These are phyloP conservation scores for Nothoprocta pentlandii DNA, from an alignment of 2,113 vertebrate genomes.

Conservation along the genomic window DNA sequence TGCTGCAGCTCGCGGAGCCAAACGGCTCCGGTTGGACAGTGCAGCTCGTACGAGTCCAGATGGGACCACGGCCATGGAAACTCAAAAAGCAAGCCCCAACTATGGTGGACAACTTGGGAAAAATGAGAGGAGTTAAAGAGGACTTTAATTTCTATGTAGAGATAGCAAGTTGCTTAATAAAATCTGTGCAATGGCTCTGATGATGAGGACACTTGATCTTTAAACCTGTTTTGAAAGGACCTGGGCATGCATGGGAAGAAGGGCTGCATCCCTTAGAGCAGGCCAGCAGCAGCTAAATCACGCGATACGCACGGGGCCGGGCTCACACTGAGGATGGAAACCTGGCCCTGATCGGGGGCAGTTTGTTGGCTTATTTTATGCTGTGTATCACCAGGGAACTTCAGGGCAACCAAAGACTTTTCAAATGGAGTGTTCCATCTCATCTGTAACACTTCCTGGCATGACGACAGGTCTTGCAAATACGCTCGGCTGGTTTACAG, in stretches of 20 bases:
- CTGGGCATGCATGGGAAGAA: neutral
- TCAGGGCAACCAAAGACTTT: neutral
- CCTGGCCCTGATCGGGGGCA: neutral
- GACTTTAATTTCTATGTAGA: neutral
- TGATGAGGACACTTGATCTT: neutral
- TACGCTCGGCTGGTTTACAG: neutral
- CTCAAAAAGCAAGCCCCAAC: constrained; percentile 6
- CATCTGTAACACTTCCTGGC: neutral
- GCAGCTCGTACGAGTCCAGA: neutral
- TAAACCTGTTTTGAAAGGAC: neutral
- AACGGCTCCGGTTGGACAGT: neutral
- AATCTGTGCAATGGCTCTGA: neutral
- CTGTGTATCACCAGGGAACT: neutral
- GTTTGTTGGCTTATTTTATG: neutral
- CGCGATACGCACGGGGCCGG: neutral
- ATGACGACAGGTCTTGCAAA: neutral
- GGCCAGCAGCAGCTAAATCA: neutral
- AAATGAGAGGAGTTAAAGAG: neutral
- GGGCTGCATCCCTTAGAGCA: neutral
- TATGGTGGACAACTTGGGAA: neutral
- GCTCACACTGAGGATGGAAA: accelerated
- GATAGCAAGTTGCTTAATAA: neutral
- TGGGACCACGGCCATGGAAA: neutral
- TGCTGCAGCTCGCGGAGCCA: neutral
- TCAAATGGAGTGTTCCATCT: neutral